A percentile compares a stretch with the other conserved stretches of the same genome.
These are phyloP conservation scores for Marmota monax DNA, from an alignment of 2,113 vertebrate species.

Conservation along the genomic window DNA sequence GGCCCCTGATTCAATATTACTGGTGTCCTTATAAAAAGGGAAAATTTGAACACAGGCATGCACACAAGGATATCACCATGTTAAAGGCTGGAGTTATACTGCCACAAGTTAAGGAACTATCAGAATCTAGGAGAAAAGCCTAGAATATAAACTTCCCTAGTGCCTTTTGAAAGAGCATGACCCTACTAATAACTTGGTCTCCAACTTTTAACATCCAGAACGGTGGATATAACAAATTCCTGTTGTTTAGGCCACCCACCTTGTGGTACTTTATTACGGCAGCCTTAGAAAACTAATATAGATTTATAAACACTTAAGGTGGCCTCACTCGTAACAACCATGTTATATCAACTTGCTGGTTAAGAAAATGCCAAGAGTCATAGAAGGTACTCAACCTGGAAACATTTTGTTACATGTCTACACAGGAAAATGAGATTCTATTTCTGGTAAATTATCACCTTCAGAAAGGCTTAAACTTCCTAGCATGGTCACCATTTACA, in stretches of 20 bases:
- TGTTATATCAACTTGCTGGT: background rate
- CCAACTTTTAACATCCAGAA: background rate
- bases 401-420: conserved; percentile 48
- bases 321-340: background rate
- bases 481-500: background rate
- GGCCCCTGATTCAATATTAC: background rate
- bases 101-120: background rate
- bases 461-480: conserved; percentile 11
- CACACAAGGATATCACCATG: background rate
- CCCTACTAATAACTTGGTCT: background rate
- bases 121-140: background rate
- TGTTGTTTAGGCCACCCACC: background rate
- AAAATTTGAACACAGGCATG: background rate
- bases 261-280: background rate
- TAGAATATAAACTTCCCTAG: background rate
- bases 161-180: background rate
- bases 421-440: background rate
- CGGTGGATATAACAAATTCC: background rate
- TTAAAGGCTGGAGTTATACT: background rate
- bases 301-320: conserved; percentile 30
- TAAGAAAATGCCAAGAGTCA: conserved; percentile 51
- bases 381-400: conserved; percentile 25
- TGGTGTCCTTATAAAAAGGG: background rate
- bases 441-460: conserved; percentile 22
- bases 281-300: background rate